These are phyloP conservation scores for Spodoptera exigua DNA, from an alignment of 2,888 invertebrate genomes.

Conservation along the genomic window DNA sequence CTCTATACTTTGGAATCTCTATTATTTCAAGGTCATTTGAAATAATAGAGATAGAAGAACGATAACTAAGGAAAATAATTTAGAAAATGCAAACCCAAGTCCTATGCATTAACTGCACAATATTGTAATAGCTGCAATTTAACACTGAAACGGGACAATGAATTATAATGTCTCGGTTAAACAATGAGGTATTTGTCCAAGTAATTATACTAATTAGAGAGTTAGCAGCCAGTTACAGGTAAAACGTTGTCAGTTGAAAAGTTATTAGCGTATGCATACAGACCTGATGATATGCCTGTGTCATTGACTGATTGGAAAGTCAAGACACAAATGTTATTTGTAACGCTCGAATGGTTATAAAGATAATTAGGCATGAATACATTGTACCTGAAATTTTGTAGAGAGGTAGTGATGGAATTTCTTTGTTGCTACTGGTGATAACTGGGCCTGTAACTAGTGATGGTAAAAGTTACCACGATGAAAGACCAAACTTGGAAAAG, in stretches of 20 bases:
- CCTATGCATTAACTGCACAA: constrained; percentile 22
- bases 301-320: constrained; percentile 58
- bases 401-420: constrained; percentile 8
- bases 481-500: no score
- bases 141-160: constrained; percentile 28
- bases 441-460: no score
- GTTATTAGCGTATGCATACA: constrained; percentile 51
- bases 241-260: constrained; percentile 50
- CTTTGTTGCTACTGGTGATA: neutral
- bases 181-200: constrained; percentile 42
- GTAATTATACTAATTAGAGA: constrained; percentile 52
- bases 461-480: no score
- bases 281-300: constrained; percentile 48
- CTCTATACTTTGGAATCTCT: constrained; percentile 3
- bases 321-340: constrained; percentile 55
- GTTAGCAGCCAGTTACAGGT: constrained; percentile 40
- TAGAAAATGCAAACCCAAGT: neutral
- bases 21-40: neutral
- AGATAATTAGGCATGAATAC: constrained; percentile 48
- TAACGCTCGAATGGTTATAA: constrained; percentile 44
- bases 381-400: constrained; percentile 12
- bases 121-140: constrained; percentile 29
- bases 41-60: neutral
- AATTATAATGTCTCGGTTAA: constrained; percentile 41
- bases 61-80: neutral